A percentile compares a stretch with the other conserved stretches of the same genome.
phyloP scores from a whole-genome alignment of 2,888 invertebrate genomes.

The Zootermopsis nevadensis region DNA sequence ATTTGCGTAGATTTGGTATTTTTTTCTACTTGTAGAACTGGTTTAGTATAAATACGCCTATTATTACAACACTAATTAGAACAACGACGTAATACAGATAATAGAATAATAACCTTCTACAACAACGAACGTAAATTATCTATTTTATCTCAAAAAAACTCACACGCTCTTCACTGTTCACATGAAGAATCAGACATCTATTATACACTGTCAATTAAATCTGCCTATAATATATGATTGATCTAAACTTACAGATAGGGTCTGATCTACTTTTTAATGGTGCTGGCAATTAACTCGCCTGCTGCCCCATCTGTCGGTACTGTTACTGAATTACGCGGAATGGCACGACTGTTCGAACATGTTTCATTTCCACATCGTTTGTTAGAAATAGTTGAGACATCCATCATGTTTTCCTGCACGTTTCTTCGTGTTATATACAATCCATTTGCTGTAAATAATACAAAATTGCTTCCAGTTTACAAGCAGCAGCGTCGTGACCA shows the following conservation, averaged over 20 bases:
- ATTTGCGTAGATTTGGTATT: not conserved
- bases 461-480: not conserved
- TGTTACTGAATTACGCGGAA: constrained; percentile 29
- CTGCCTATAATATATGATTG: constrained; percentile 24
- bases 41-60: constrained; percentile 3
- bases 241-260: constrained; percentile 24
- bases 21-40: not conserved
- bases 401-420: constrained; percentile 18
- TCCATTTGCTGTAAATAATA: constrained; percentile 20
- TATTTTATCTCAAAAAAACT: constrained; percentile 19
- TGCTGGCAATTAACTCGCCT: constrained; percentile 30
- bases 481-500: too few species aligned
- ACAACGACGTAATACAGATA: constrained; percentile 23
- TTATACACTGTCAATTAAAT: constrained; percentile 33
- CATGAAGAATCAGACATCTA: constrained; percentile 9
- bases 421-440: constrained; percentile 6
- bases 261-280: constrained; percentile 28
- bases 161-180: not conserved
- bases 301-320: constrained; percentile 32
- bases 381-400: constrained; percentile 32
- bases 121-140: constrained; percentile 12
- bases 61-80: constrained; percentile 24
- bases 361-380: constrained; percentile 36
- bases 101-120: constrained; percentile 20
- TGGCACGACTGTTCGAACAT: constrained; percentile 22